These are phyloP conservation scores for Psittacula echo DNA, from an alignment of 2,797 vertebrate genomes.

Conservation along the genomic window DNA sequence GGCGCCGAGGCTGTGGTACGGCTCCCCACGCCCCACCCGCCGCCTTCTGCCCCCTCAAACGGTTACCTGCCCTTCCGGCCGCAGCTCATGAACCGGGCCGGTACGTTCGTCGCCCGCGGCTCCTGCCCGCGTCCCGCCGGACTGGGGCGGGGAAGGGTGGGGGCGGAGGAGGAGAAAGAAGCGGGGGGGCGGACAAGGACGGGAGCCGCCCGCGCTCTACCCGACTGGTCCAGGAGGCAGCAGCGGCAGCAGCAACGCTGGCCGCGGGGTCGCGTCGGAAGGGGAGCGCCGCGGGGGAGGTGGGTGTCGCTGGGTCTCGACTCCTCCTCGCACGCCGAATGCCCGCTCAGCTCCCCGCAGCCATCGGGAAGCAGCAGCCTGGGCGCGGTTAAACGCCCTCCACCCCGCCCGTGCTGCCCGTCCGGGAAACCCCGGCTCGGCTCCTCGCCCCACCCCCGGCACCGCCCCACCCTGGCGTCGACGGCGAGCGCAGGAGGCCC, in stretches of 20 bases:
- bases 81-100: slow-evolving; percentile 65
- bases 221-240: background rate
- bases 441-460: background rate
- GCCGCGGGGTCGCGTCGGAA: background rate
- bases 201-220: slow-evolving; percentile 42
- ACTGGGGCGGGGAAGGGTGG: slow-evolving; percentile 39
- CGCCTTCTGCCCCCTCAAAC: background rate
- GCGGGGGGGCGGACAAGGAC: background rate
- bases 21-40: background rate
- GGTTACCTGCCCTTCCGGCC: slow-evolving; percentile 41
- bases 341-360: slow-evolving; percentile 71
- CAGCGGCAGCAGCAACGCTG: background rate
- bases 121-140: slow-evolving; percentile 36
- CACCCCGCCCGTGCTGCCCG: slow-evolving; percentile 67
- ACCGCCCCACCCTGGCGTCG: background rate
- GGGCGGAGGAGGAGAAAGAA: background rate
- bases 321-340: slow-evolving; percentile 52
- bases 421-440: slow-evolving; percentile 57
- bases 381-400: slow-evolving; percentile 56
- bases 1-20: background rate
- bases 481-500: too few relatives aligned
- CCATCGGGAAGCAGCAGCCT: slow-evolving; percentile 67
- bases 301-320: slow-evolving; percentile 46
- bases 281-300: background rate
- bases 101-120: slow-evolving; percentile 26